Conservation (phyloP, 2,113 vertebrate genomes). For the Barnardius zonarius region DNA sequence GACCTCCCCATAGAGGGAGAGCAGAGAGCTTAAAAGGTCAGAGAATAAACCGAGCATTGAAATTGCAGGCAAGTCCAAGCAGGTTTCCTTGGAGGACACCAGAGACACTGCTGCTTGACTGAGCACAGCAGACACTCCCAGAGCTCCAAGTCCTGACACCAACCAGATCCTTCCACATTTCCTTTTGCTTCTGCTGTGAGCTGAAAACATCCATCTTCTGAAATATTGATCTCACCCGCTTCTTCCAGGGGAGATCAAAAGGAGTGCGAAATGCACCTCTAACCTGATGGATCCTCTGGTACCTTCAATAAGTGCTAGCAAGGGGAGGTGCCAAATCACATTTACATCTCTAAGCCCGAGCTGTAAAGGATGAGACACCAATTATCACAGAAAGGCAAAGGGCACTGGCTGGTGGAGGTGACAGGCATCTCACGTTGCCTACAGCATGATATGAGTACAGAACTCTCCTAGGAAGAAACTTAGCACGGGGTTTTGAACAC, state of each 20-base stretch:
- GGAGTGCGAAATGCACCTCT: not conserved
- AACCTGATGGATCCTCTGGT: not conserved
- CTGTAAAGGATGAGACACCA: not conserved
- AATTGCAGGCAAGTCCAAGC: not conserved
- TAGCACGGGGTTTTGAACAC: not conserved
- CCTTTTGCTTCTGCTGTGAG: not conserved
- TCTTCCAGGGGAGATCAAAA: not conserved
- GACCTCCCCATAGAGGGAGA: not conserved
- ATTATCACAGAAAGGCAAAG: not conserved
- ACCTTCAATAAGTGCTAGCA: not conserved
- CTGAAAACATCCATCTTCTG: not conserved
- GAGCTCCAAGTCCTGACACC: not conserved
- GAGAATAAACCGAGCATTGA: not conserved
- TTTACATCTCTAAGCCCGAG: not conserved
- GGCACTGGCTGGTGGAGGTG: not conserved
- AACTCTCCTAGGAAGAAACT: not conserved
- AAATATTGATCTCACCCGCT: not conserved
- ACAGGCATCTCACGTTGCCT: not conserved
- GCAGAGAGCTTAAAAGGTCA: not conserved
- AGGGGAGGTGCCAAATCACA: not conserved
- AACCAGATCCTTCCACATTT: not conserved
- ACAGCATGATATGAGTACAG: not conserved
- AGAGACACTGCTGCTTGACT: not conserved
- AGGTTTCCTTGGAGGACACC: not conserved
- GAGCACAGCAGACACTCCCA: not conserved